phyloP scores from a whole-genome alignment of 2,113 vertebrate species.

The Cryptotis parvus region DNA sequence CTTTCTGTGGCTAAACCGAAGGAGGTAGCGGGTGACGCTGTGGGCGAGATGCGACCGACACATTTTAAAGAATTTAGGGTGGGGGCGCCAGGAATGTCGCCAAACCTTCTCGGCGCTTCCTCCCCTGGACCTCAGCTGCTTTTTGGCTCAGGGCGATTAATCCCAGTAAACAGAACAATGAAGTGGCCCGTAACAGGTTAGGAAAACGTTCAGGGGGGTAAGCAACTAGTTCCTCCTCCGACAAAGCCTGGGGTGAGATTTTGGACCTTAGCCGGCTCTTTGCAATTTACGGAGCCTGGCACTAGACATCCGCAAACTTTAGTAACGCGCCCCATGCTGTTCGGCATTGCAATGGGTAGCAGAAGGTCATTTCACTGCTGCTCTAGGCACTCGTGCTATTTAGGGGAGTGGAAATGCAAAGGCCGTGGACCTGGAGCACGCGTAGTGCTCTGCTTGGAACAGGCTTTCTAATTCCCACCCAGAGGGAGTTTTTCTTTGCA shows the following conservation, averaged over 20 bases:
- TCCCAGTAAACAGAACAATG: no score
- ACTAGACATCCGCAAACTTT: background rate
- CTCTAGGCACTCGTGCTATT: background rate
- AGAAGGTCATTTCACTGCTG: background rate
- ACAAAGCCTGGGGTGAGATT: background rate
- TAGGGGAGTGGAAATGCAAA: background rate
- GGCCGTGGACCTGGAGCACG: no score
- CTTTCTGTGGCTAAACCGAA: background rate
- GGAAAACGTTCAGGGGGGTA: background rate
- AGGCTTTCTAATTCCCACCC: background rate
- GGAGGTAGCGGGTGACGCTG: background rate
- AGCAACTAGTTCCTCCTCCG: background rate
- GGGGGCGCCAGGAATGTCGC: constrained; percentile 40
- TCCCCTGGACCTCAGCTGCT: background rate
- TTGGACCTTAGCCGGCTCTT: no score
- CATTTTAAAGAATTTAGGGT: background rate
- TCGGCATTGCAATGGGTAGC: background rate
- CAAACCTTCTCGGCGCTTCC: no score
- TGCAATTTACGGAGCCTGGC: no score
- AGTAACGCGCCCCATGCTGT: background rate
- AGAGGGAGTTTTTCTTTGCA: background rate
- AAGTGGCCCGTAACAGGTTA: no score
- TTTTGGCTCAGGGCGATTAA: background rate
- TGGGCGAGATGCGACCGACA: constrained; percentile 30
- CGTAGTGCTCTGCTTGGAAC: background rate